Base-by-base conservation (phyloP, 2,113 vertebrate genomes). In the Gymnobelideus leadbeateri region DNA sequence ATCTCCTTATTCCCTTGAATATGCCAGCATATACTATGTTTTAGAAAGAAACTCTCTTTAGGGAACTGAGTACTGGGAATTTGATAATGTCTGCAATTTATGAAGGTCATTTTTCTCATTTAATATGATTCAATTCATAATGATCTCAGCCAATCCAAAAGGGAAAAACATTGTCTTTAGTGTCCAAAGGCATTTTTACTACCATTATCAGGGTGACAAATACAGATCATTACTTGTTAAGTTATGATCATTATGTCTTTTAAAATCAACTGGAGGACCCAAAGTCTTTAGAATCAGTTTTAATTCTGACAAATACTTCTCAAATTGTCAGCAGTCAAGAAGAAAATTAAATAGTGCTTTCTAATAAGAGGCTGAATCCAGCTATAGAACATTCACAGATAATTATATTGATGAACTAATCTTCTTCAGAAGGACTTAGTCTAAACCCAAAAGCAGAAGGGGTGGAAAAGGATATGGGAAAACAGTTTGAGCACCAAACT, bases 71-170 rank as follows among this genome's bases (percentile, higher is more conserved):
- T 97, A 99, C 99, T 98, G 99, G 99, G 92, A 99, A 99, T 97
- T 99, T 99, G 99, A 99, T 99, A 92, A 99, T 99, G 99, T 99
- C 99, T 94, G 99, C 99, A 98, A 99, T 99, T 68, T 99, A 99
- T 68, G 99, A 99, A 61, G 99, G 99, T 19, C 99, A 99, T 47
- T 98, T 99, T 97, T 99, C 99, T 92, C 98, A 98, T 28, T 98
- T 99, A 2, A 94, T 99, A 1, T 99, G 99, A 99, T 97, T 99
- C 96, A 99, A 99, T 97, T 99, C 99, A 0, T 98, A 97, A 43
- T 99, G 99, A 99, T 99, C 99, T 96, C 99, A 99, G 98, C 99
- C 99, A 98, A 99, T 99, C 97, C 98, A 95, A 0, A 99, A 99
- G 94, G 99, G 3, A 99, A 9, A 99, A 99, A 46, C 99, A 99